These are phyloP conservation scores for Xyliphius kryptos DNA, from an alignment of 2,113 vertebrate genomes.

Conservation along the genomic window DNA sequence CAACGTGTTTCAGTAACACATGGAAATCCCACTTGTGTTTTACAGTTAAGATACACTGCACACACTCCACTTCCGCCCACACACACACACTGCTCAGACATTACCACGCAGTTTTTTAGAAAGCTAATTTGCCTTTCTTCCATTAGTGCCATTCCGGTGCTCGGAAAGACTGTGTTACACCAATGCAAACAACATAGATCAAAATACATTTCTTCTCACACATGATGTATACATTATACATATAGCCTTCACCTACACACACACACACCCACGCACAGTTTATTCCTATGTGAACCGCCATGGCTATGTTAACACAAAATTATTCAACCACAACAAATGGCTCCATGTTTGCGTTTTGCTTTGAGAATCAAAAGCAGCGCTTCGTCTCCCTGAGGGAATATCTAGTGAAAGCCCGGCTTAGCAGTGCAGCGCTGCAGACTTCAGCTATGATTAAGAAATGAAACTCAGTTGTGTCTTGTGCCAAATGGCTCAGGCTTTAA, in stretches of 20 bases:
- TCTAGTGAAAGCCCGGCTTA: slow-evolving; percentile 19
- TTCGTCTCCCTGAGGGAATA: slow-evolving; percentile 16
- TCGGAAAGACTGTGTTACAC: not conserved
- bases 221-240: too few species aligned
- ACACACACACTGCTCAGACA: not conserved
- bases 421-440: slow-evolving; percentile 23
- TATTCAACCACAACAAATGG: slow-evolving; percentile 5
- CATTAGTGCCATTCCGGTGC: slow-evolving; percentile 20
- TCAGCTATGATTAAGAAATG: slow-evolving; percentile 27
- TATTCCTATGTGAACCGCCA: slow-evolving; percentile 2
- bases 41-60: slow-evolving; percentile 15
- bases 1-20: slow-evolving; percentile 18
- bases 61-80: slow-evolving; percentile 15
- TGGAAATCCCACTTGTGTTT: slow-evolving; percentile 22
- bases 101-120: too few species aligned
- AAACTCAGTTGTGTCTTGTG: slow-evolving; percentile 24
- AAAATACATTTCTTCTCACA: not conserved
- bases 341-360: slow-evolving; percentile 8
- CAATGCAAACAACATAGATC: slow-evolving; percentile 5
- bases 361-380: slow-evolving; percentile 21
- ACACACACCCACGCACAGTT: slow-evolving; percentile 9
- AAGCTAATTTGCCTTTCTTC: slow-evolving; percentile 12
- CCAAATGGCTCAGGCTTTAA: slow-evolving; percentile 10
- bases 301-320: slow-evolving; percentile 12
- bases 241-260: slow-evolving; percentile 15